Evolutionary conservation across 23 tunicate species (phyloP).

Genomic region (Halocynthia aurantium): DNA sequence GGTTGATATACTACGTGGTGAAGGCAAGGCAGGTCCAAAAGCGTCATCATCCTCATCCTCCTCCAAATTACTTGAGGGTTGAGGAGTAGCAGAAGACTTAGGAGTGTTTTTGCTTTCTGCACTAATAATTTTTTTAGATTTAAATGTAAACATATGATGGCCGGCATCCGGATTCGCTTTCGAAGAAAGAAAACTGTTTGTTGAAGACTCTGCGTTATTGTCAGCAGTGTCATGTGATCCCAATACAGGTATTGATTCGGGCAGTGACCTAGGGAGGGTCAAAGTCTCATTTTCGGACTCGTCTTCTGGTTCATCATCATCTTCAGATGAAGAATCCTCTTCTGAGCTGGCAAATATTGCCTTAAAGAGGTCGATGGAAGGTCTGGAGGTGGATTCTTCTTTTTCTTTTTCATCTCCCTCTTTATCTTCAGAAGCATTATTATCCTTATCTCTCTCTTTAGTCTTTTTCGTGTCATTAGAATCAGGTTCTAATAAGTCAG

Average conservation of each 20-base stretch:
- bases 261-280: too few species aligned
- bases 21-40: conserved; percentile 18
- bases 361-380: conserved; percentile 72
- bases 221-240: too few species aligned
- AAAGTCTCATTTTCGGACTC: neutral
- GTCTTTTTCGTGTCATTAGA: too few species aligned
- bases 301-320: conserved; percentile 10
- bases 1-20: neutral
- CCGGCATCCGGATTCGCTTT: too few species aligned
- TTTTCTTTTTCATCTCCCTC: neutral
- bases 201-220: too few species aligned
- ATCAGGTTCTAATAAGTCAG: neutral
- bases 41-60: neutral
- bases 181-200: too few species aligned
- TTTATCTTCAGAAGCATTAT: neutral
- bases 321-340: conserved; percentile 35
- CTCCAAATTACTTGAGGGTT: too few species aligned
- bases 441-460: neutral
- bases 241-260: too few species aligned
- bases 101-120: too few species aligned
- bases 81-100: too few species aligned
- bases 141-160: too few species aligned
- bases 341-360: conserved; percentile 82
- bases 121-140: too few species aligned
- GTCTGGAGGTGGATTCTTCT: conserved; percentile 27